Conservation (phyloP, 2,888 invertebrate species). For the Cybosia mesomella region DNA sequence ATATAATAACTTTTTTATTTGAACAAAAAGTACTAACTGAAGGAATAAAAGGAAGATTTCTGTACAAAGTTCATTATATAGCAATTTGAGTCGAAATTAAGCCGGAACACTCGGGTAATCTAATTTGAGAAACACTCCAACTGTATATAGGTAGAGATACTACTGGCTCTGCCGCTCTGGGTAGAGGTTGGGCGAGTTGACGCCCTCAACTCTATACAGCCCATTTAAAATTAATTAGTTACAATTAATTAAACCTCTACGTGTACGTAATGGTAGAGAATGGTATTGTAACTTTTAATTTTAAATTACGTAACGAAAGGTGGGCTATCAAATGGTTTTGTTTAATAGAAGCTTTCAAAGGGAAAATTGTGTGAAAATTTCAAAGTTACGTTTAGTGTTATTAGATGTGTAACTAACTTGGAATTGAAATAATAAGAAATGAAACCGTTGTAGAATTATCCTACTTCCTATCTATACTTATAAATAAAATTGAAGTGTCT, state of each 20-base stretch:
- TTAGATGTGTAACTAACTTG: background rate
- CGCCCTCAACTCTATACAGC: constrained; percentile 43
- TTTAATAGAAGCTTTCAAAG: constrained; percentile 8
- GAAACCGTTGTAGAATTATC: background rate
- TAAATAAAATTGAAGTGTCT: too few species aligned
- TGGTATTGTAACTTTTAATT: constrained; percentile 43
- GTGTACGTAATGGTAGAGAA: constrained; percentile 35
- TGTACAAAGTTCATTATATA: constrained; percentile 51
- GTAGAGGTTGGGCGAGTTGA: constrained; percentile 27
- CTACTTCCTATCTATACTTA: too few species aligned
- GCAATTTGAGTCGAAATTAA: constrained; percentile 56
- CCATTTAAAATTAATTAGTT: constrained; percentile 44
- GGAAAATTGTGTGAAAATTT: constrained; percentile 1
- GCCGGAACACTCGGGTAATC: constrained; percentile 48
- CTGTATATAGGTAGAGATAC: constrained; percentile 22
- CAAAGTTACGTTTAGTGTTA: background rate
- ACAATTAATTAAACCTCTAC: constrained; percentile 43
- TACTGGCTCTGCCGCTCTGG: background rate
- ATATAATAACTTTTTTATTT: constrained; percentile 16
- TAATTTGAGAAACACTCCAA: constrained; percentile 47
- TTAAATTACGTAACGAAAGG: constrained; percentile 16
- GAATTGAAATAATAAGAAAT: background rate
- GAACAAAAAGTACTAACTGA: constrained; percentile 22
- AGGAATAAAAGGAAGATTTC: constrained; percentile 30
- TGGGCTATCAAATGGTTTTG: constrained; percentile 11